Base-by-base conservation (phyloP, 2,797 vertebrate genomes). In the Helarctos malayanus region DNA sequence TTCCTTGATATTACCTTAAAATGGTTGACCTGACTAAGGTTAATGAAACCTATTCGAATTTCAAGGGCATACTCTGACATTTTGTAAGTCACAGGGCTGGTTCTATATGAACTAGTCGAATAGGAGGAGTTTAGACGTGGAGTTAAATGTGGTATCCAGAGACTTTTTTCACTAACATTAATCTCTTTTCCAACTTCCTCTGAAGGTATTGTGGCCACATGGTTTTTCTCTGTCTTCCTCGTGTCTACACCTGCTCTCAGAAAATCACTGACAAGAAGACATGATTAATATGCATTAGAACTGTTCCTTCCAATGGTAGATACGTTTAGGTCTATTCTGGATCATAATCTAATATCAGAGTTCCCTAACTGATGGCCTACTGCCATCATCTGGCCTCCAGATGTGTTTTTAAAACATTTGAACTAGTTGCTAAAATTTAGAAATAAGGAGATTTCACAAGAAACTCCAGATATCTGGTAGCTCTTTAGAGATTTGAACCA, bases 321-420 rank as follows among this genome's bases (percentile, higher is more conserved):
- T 52, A 52, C 14, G 15, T 79, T 91, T 84, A 47, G 69, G 14
- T 82, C 15, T 80, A 54, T 86, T 95, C 32, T 75, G 5, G 12
- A 63, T 89, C 35, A 86, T 65, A 78, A 23, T 94, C 45, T 85
- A 94, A 35, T 73, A 59, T 86, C 54, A 71, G 61, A 93, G 23
- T 45, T 89, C 23, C 59, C 76, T 84, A 82, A 86, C 6, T 29
- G 32, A 91, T 57, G 83, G 59, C 27, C 56, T 79, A 2, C 56
- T 94, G 78, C 89, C 75, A 83, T 94, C n/a, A 95, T 79, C 84
- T 96, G 91, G 56, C 15, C 27, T 57, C 69, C 86, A 97, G 86
- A 95, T 93, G 91, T 59, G 7, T 82, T 89, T 92, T 54, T 54
- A 45, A 87, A 88, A 59, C 27, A 91, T 19, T 69, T 76, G 29